phyloP scores from a whole-genome alignment of 2,888 invertebrate genomes.

The Nemoura dubitans region DNA sequence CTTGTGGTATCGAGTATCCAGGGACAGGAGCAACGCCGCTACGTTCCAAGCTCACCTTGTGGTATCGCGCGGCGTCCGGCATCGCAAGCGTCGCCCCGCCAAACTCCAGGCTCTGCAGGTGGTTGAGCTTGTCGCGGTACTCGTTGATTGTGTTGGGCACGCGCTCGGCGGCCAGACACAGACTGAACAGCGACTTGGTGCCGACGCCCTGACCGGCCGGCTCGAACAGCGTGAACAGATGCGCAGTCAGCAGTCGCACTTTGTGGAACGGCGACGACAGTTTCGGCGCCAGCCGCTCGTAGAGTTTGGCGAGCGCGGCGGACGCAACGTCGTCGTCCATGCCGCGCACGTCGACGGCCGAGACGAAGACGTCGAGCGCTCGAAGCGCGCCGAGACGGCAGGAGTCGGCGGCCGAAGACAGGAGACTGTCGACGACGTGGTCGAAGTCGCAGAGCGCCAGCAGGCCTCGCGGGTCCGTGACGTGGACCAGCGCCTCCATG shows the following conservation, averaged over 20 bases:
- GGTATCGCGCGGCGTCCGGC: slow-evolving; percentile 25
- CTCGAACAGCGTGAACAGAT: slow-evolving; percentile 77
- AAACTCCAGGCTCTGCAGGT: slow-evolving; percentile 77
- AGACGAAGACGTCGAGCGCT: slow-evolving; percentile 65
- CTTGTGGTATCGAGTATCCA: too few relatives aligned
- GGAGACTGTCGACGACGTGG: slow-evolving; percentile 60
- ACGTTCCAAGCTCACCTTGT: slow-evolving; percentile 36
- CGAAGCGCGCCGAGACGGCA: slow-evolving; percentile 64
- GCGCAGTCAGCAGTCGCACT: slow-evolving; percentile 76
- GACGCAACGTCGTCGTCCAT: slow-evolving; percentile 60
- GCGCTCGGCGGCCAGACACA: slow-evolving; percentile 74
- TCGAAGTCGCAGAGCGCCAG: slow-evolving; percentile 62
- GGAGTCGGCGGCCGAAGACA: slow-evolving; percentile 62
- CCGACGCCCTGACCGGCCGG: slow-evolving; percentile 57
- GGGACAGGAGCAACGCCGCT: too few relatives aligned
- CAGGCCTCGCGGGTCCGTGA: slow-evolving; percentile 63
- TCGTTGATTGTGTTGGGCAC: slow-evolving; percentile 77
- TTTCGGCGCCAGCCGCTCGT: slow-evolving; percentile 67
- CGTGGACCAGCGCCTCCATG: slow-evolving; percentile 69
- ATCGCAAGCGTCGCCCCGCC: slow-evolving; percentile 55
- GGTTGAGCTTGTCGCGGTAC: slow-evolving; percentile 80
- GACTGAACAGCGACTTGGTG: slow-evolving; percentile 65
- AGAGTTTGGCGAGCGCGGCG: slow-evolving; percentile 62
- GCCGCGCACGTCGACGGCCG: slow-evolving; percentile 59
- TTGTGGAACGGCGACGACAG: slow-evolving; percentile 75